Base-by-base conservation (phyloP, 2,888 invertebrate species). In the Cenopis cana region DNA sequence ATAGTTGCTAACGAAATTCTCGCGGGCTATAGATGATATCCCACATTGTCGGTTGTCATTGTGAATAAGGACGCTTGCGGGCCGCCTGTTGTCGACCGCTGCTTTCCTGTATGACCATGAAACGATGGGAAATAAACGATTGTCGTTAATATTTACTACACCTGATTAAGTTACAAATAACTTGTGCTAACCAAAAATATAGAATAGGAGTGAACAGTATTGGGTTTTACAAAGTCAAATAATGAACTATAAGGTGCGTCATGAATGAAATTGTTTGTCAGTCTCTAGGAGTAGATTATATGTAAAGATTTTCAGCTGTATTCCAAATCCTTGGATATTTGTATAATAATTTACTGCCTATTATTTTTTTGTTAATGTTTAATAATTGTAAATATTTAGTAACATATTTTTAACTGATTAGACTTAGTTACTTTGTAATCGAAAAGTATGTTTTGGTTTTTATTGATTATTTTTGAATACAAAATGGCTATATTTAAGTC, bases 371-470 rank as follows among this genome's bases (percentile, higher is more conserved):
- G 46, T 33, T 33, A 55, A 64, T 69, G 57, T 64, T 20, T 67
- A 62, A 62, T 64, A 57, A 38, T 59, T 70, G 70, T 70, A 70
- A 66, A 70, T 70, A 66, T 70, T 66, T 64, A 64, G 36, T 64
- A 38, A 18, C 8, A 24, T 52, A 38, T 52, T 64, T 18, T 62
- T 38, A 20, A 64, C 18, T 24, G 20, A 62, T 52, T 50, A 24
- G 29, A n/a, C 52, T 46, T 46, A n/a, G 46, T 46, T 29, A 29
- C 46, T 49, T 20, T 20, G 17, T 12, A 33, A 38, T 64, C 62
- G 18, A 64, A 64, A 17, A 36, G 18, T 4, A 20, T 12, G 62
- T 64, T 64, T 62, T 50, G 52, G 29, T 62, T 50, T 62, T 33
- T 33, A 56, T 1, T 38, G 18, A n/a, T 52, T 2, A 50, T 49